Percentiles rank a stretch among this genome's conserved stretches.
Evolutionary conservation across 2,113 vertebrate species (phyloP).

Genomic region (Nannobrachium achirus): DNA sequence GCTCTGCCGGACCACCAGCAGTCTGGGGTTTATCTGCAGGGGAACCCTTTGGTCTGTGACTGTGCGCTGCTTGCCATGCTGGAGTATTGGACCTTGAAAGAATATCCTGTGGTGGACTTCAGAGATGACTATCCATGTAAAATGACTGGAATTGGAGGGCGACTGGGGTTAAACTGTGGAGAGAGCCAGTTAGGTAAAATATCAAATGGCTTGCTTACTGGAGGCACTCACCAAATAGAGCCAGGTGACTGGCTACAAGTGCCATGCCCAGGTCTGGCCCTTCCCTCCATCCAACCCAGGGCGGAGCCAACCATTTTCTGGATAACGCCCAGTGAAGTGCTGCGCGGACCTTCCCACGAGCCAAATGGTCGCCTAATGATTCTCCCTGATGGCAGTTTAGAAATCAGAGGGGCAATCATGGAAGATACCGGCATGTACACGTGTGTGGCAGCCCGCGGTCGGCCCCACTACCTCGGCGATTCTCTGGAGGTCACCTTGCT

Average conservation of each 20-base stretch:
- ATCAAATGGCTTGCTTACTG: constrained; percentile 61
- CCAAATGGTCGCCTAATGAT: constrained; percentile 72
- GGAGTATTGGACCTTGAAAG: constrained; percentile 84
- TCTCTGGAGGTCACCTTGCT: constrained; percentile 72
- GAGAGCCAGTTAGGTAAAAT: constrained; percentile 61
- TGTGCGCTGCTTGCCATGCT: constrained; percentile 81
- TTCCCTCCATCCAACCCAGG: constrained; percentile 32
- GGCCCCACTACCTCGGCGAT: constrained; percentile 59
- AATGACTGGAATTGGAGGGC: constrained; percentile 41
- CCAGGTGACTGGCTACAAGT: constrained; percentile 79
- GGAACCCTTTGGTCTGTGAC: constrained; percentile 86
- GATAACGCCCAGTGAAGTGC: constrained; percentile 76
- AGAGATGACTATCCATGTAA: constrained; percentile 77
- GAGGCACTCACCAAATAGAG: constrained; percentile 73
- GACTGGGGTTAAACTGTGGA: constrained; percentile 69
- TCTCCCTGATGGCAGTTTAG: constrained; percentile 82
- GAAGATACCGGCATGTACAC: constrained; percentile 83
- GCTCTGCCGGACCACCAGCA: constrained; percentile 73
- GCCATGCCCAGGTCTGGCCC: constrained; percentile 81
- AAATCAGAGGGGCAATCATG: constrained; percentile 76
- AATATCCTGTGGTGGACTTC: constrained; percentile 85
- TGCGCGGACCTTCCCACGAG: constrained; percentile 76
- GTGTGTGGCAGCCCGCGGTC: constrained; percentile 80
- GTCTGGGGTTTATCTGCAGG: constrained; percentile 84
- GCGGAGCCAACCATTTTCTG: constrained; percentile 74